These are phyloP conservation scores for Arenaria interpres DNA, from an alignment of 2,113 vertebrate genomes.

Conservation along the genomic window DNA sequence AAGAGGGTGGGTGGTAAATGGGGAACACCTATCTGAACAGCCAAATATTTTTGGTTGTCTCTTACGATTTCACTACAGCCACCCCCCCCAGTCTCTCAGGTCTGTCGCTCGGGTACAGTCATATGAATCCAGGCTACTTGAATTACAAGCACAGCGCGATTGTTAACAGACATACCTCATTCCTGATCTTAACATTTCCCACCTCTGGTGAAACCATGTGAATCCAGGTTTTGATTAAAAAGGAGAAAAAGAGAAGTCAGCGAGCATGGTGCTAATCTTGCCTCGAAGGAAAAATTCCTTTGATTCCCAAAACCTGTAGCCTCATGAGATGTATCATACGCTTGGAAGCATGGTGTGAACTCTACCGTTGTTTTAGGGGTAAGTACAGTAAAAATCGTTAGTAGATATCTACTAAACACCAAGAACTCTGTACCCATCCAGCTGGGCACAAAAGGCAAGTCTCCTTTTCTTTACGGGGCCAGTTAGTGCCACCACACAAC, in stretches of 20 bases:
- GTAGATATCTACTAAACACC: background rate
- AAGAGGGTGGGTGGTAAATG: background rate
- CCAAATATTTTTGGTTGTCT: background rate
- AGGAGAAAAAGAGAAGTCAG: background rate
- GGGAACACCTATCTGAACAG: background rate
- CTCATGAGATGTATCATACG: background rate
- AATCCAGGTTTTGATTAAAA: background rate
- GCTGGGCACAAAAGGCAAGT: background rate
- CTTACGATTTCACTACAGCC: background rate
- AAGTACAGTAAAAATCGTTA: background rate
- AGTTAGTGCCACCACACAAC: background rate
- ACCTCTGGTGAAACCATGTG: background rate
- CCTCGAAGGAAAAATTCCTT: background rate
- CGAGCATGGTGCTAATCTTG: background rate
- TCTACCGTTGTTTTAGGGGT: background rate
- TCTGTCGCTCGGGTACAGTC: background rate
- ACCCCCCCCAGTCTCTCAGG: background rate
- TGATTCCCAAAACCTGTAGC: background rate
- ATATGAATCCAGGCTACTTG: background rate
- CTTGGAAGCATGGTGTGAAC: background rate
- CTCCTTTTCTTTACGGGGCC: background rate
- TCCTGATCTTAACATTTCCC: background rate
- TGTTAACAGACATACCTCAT: background rate
- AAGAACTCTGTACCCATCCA: background rate
- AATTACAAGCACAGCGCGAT: background rate